Conservation (phyloP, 2,888 invertebrate genomes). For the Nebria brevicollis region DNA sequence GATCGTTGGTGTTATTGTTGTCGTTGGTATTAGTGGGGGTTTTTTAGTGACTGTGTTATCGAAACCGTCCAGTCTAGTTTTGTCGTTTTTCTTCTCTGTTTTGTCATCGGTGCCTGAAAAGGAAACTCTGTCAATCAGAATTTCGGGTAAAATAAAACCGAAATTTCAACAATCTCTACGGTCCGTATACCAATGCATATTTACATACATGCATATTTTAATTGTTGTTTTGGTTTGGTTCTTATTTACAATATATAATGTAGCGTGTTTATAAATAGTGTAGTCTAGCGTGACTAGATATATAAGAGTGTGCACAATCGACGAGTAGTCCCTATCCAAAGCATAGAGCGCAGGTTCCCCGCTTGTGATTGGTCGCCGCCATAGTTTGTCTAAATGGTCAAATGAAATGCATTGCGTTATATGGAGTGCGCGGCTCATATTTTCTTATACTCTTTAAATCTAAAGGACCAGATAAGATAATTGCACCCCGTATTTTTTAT, state of each 20-base stretch:
- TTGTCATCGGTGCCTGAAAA: constrained; percentile 46
- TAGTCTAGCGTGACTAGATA: no score
- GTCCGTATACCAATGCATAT: constrained; percentile 42
- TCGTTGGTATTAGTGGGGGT: constrained; percentile 27
- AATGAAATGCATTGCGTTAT: no score
- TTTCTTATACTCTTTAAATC: no score
- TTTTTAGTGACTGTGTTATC: constrained; percentile 45
- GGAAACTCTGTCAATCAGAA: constrained; percentile 43
- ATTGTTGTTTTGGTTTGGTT: constrained; percentile 31
- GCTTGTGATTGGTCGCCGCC: no score
- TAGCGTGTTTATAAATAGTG: background rate
- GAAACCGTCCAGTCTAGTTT: constrained; percentile 42
- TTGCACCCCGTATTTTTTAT: no score
- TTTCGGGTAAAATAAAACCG: constrained; percentile 41
- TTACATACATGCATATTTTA: constrained; percentile 41
- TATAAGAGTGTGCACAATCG: no score
- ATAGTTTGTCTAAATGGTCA: no score
- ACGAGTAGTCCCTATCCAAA: no score
- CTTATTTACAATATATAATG: constrained; percentile 10
- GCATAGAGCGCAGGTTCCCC: no score
- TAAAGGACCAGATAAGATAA: no score
- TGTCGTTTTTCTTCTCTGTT: constrained; percentile 45
- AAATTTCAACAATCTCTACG: constrained; percentile 8
- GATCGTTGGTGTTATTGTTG: constrained; percentile 15
- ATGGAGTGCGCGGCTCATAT: no score